Percentiles rank a stretch among this genome's conserved stretches.
Conservation (phyloP, 2,888 invertebrate genomes). For the Tigriopus californicus region DNA sequence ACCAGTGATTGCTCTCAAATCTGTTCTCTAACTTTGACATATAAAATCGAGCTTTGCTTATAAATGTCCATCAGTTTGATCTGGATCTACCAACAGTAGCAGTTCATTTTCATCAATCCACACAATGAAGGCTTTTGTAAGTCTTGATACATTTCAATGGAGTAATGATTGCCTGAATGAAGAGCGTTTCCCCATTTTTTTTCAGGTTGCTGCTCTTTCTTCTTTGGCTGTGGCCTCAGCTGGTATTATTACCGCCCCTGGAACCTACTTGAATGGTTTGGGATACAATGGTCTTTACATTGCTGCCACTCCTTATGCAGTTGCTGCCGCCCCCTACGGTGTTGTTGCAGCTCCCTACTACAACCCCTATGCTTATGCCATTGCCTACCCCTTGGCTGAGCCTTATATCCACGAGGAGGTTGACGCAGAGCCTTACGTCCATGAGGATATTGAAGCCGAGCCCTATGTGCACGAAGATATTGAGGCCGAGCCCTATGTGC, state of each 20-base stretch:
- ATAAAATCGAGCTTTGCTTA: no score
- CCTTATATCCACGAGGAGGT: slow-evolving; percentile 10
- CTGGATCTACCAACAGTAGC: neutral
- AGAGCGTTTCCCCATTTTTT: neutral
- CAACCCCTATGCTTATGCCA: slow-evolving; percentile 1
- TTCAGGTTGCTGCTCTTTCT: slow-evolving; percentile 9
- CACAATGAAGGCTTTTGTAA: slow-evolving; percentile 12
- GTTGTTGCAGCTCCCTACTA: neutral
- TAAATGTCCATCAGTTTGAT: no score
- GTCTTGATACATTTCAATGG: no score
- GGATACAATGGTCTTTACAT: neutral
- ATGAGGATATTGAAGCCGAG: neutral
- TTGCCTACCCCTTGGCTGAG: neutral
- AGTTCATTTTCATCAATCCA: slow-evolving; percentile 1
- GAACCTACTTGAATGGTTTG: neutral
- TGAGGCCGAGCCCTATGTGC: neutral
- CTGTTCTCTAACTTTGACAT: no score
- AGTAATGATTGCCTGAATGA: no score
- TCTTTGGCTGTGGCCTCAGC: neutral
- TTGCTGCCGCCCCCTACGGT: neutral
- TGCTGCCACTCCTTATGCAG: neutral
- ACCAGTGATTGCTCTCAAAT: no score
- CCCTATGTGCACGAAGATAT: slow-evolving; percentile 1
- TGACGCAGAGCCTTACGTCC: neutral
- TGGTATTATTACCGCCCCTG: neutral